Conservation (phyloP, 2,797 vertebrate species). For the Anas flavirostris region DNA sequence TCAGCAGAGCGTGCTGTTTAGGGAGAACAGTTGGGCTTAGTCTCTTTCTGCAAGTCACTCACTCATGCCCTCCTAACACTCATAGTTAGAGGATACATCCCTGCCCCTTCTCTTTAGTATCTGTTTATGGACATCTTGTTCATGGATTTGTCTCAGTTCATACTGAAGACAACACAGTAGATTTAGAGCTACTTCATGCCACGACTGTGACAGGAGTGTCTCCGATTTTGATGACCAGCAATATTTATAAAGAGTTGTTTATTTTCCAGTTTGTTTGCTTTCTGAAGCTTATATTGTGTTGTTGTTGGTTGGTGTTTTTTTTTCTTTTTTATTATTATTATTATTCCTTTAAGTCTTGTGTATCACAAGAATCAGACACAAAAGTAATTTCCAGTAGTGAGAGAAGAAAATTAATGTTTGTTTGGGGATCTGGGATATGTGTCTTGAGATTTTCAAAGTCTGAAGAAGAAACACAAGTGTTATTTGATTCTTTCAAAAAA, state of each 20-base stretch:
- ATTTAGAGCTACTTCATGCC: not conserved
- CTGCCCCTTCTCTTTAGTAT: not conserved
- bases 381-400: not conserved
- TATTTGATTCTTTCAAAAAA: not conserved
- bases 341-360: not conserved
- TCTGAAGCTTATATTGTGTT: not conserved
- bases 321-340: not conserved
- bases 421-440: not conserved
- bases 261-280: not conserved
- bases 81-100: fast-evolving
- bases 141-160: not conserved
- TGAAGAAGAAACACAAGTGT: not conserved
- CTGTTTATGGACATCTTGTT: not conserved
- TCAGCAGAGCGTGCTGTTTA: not conserved
- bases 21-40: not conserved
- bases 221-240: not conserved
- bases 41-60: not conserved
- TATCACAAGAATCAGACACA: not conserved
- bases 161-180: not conserved
- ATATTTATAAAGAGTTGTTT: not conserved
- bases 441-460: not conserved
- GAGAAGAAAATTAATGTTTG: not conserved
- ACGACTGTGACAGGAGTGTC: not conserved
- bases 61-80: not conserved
- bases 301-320: not conserved